Percentiles rank a stretch among this genome's conserved stretches.
These are phyloP conservation scores for Terrapene triunguis DNA, from an alignment of 2,113 vertebrate species.

Conservation along the genomic window DNA sequence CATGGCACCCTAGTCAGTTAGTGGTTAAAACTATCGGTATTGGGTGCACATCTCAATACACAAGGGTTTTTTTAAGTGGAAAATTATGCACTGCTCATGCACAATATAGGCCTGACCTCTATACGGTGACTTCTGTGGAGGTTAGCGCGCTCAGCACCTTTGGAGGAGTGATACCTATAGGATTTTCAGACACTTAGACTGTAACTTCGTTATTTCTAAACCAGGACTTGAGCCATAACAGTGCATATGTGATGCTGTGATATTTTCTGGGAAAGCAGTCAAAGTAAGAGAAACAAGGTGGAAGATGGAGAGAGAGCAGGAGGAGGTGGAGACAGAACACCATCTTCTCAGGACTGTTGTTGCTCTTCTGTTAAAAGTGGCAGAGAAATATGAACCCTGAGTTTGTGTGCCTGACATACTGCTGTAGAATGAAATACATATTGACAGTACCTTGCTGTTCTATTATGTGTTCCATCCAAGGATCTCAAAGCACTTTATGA, in stretches of 20 bases:
- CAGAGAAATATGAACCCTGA: background rate
- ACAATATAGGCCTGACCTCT: background rate
- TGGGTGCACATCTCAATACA: background rate
- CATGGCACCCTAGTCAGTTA: background rate
- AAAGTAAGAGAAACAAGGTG: background rate
- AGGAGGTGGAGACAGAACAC: background rate
- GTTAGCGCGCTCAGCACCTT: background rate
- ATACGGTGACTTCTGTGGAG: background rate
- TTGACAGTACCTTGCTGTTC: background rate
- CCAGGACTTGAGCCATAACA: background rate
- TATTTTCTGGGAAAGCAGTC: background rate
- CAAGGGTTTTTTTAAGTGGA: background rate
- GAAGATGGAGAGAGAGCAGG: background rate
- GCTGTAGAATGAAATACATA: background rate
- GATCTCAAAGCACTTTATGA: background rate
- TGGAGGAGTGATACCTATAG: background rate
- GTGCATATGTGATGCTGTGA: background rate
- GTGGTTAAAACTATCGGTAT: background rate
- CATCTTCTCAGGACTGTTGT: background rate
- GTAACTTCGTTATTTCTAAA: background rate
- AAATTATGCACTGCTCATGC: background rate
- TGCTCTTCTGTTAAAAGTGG: background rate
- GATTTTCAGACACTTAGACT: background rate
- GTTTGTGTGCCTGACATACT: background rate
- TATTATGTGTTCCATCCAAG: background rate